Conservation (phyloP, 2,888 invertebrate species). For the Pilophorus perplexus region DNA sequence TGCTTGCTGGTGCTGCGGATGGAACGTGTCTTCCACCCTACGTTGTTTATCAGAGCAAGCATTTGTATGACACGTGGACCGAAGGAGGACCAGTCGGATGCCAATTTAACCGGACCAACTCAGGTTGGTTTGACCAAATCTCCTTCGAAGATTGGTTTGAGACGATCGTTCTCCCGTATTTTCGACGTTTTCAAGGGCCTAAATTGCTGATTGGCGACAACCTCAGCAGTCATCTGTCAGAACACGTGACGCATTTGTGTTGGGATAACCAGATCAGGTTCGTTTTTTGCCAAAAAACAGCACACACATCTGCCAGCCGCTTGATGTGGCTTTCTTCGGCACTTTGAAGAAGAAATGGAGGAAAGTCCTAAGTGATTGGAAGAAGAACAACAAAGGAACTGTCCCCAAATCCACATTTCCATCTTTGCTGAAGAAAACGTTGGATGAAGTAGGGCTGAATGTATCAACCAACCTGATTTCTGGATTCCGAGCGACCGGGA, state of each 20-base stretch:
- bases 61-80: slow-evolving; percentile 51
- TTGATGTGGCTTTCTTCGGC: slow-evolving; percentile 1
- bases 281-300: slow-evolving; percentile 45
- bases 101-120: slow-evolving; percentile 51
- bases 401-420: slow-evolving; percentile 39
- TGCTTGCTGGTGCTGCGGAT: slow-evolving; percentile 51
- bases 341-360: not conserved
- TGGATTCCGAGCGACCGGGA: slow-evolving; percentile 1
- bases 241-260: slow-evolving; percentile 49
- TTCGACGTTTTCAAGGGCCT: slow-evolving; percentile 44
- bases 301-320: not conserved
- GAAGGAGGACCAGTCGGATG: slow-evolving; percentile 51
- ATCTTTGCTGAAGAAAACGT: slow-evolving; percentile 30
- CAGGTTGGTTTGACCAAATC: slow-evolving; percentile 51
- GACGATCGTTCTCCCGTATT: slow-evolving; percentile 47
- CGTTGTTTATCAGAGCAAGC: slow-evolving; percentile 51
- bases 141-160: slow-evolving; percentile 51
- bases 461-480: not conserved
- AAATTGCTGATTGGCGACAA: slow-evolving; percentile 51
- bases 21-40: slow-evolving; percentile 51
- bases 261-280: slow-evolving; percentile 50
- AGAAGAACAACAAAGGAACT: slow-evolving; percentile 40
- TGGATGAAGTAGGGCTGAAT: not conserved
- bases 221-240: slow-evolving; percentile 49
- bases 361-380: not conserved